A percentile compares a stretch with the other conserved stretches of the same genome.
These are phyloP conservation scores for Calyptomena viridis DNA, from an alignment of 2,113 vertebrate species.

Conservation along the genomic window DNA sequence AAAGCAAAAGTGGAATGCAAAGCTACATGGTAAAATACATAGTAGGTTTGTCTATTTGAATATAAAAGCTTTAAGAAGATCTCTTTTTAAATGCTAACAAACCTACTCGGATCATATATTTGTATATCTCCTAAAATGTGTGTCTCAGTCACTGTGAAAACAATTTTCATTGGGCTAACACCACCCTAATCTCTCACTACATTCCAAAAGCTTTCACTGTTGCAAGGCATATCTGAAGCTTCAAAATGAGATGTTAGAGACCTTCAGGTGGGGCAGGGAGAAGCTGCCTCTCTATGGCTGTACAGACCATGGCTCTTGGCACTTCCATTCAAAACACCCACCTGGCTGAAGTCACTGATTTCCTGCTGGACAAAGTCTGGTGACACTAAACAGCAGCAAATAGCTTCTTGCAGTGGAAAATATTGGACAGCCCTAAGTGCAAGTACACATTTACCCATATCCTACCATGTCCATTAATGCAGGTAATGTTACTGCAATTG, in stretches of 20 bases:
- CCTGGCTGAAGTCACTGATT: accelerated
- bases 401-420: neutral
- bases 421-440: neutral
- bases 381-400: neutral
- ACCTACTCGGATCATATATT: neutral
- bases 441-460: neutral
- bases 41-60: neutral
- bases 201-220: neutral
- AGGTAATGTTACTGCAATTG: slow-evolving; percentile 24
- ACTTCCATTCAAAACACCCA: neutral
- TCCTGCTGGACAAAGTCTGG: neutral
- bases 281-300: neutral
- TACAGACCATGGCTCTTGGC: neutral
- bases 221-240: neutral
- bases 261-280: neutral
- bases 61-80: neutral
- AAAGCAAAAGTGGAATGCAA: neutral
- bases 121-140: neutral
- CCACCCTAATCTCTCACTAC: neutral
- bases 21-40: neutral
- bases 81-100: neutral
- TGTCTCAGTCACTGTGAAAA: neutral
- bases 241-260: neutral
- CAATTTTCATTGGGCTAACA: neutral
- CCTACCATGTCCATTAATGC: neutral